Evolutionary conservation across 2,113 vertebrate genomes (phyloP).

Genomic region (Aptenodytes forsteri): DNA sequence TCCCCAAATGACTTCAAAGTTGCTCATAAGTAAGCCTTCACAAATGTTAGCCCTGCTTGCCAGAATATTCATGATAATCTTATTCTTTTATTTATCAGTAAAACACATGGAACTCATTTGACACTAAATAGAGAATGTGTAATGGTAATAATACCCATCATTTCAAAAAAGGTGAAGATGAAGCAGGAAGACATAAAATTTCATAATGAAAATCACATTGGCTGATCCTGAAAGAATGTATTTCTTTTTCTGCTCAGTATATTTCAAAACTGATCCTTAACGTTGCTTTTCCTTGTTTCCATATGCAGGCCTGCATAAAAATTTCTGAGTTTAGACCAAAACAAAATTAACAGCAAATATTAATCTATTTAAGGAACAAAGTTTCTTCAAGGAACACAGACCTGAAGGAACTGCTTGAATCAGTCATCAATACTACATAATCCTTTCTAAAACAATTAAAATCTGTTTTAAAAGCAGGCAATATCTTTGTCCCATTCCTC

Average conservation of each 20-base stretch:
- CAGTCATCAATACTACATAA: neutral
- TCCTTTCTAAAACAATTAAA: neutral
- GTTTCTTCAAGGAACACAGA: neutral
- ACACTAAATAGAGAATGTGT: neutral
- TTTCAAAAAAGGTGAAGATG: neutral
- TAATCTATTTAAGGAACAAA: neutral
- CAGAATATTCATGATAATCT: neutral
- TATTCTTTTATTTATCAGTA: neutral
- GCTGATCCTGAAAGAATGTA: neutral
- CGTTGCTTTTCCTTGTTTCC: neutral
- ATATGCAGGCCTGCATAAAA: neutral
- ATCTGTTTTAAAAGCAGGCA: neutral
- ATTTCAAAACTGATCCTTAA: neutral
- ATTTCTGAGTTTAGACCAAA: neutral
- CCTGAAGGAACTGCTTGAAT: neutral
- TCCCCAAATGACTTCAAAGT: neutral
- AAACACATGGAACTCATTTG: neutral
- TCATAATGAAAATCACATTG: neutral
- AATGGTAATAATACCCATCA: neutral
- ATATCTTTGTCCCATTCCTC: neutral
- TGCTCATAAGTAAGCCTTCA: neutral
- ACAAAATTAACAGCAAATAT: neutral
- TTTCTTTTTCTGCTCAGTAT: neutral
- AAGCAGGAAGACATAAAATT: neutral
- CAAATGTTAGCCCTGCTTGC: neutral